These are phyloP conservation scores for Eleutherodactylus coqui DNA, from an alignment of 2,797 vertebrate genomes.

Conservation along the genomic window DNA sequence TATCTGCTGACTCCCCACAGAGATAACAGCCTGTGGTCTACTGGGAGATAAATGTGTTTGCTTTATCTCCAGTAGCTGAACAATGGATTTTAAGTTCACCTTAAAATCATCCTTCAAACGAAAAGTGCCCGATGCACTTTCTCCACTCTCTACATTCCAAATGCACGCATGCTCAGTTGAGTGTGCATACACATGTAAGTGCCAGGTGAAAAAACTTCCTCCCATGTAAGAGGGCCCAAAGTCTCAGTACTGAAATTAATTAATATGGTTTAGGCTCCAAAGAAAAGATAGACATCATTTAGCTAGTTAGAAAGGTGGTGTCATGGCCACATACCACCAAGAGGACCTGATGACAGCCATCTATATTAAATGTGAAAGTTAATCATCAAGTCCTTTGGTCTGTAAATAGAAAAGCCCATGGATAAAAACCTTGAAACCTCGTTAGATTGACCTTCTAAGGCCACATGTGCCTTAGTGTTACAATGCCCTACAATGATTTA, in stretches of 20 bases:
- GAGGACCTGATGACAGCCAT: background rate
- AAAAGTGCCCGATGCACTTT: too few species aligned
- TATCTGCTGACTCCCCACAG: too few species aligned
- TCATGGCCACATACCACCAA: background rate
- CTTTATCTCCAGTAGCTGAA: too few species aligned
- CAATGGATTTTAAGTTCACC: too few species aligned
- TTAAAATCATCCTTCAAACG: too few species aligned
- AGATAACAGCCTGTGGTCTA: too few species aligned
- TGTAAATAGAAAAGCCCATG: background rate
- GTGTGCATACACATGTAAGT: too few species aligned
- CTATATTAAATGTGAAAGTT: background rate
- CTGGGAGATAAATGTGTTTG: too few species aligned
- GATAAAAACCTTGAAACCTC: slow-evolving; percentile 2
- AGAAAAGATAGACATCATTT: background rate
- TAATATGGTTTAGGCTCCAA: background rate
- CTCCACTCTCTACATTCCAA: too few species aligned
- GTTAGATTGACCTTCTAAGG: background rate
- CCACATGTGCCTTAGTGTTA: background rate
- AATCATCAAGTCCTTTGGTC: background rate
- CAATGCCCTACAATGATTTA: background rate
- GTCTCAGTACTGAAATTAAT: background rate
- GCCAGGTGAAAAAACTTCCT: too few species aligned
- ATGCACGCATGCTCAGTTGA: too few species aligned
- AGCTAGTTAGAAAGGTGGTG: background rate
- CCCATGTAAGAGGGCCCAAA: too few species aligned